Conservation (phyloP, 2,888 invertebrate species). For the Synergus japonicus region DNA sequence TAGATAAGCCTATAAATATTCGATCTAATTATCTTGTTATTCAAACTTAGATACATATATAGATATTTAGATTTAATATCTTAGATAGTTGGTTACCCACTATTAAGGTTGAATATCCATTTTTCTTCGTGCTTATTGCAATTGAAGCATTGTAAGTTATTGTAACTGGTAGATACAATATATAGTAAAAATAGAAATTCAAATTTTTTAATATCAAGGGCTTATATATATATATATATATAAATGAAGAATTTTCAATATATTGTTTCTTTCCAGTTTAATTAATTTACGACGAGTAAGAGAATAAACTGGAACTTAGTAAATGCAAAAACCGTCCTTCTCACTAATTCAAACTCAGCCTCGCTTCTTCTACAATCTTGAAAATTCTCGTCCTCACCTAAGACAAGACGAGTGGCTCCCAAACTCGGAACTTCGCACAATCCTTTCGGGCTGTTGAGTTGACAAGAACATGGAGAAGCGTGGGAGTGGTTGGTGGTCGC, state of each 20-base stretch:
- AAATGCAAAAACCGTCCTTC: conserved; percentile 9
- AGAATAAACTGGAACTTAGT: background rate
- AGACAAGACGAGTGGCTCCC: conserved; percentile 32
- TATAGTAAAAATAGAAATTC: too few relatives aligned
- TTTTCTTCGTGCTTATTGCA: too few relatives aligned
- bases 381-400: conserved; percentile 25
- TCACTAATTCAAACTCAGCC: conserved; percentile 22
- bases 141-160: too few relatives aligned
- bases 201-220: too few relatives aligned
- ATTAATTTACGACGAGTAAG: background rate
- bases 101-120: too few relatives aligned
- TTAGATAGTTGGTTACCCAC: too few relatives aligned
- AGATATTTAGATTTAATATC: too few relatives aligned
- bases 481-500: conserved; percentile 31
- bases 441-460: conserved; percentile 36
- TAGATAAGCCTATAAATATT: too few relatives aligned
- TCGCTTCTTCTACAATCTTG: conserved; percentile 22
- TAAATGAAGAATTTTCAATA: background rate
- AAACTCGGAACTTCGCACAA: conserved; percentile 32
- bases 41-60: too few relatives aligned
- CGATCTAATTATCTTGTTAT: too few relatives aligned
- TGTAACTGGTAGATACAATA: too few relatives aligned
- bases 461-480: conserved; percentile 33
- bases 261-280: background rate
- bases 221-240: too few relatives aligned